phyloP scores from a whole-genome alignment of 2,113 vertebrate genomes.

The Takifugu flavidus region DNA sequence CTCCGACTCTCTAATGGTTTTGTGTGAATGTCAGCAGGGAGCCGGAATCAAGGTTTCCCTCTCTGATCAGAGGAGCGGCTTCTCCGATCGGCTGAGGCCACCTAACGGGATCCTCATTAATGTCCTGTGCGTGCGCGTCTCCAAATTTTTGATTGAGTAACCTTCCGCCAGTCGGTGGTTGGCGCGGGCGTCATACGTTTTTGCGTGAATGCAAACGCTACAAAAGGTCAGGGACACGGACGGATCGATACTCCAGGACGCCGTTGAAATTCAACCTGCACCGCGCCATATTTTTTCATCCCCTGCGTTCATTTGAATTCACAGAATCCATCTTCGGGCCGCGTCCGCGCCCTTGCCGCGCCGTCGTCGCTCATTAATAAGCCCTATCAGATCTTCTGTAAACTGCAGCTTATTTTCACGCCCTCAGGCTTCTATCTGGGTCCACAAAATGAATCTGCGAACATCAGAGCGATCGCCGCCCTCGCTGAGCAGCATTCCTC shows the following conservation, averaged over 20 bases:
- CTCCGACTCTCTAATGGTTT: slow-evolving; percentile 40
- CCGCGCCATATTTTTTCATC: neutral
- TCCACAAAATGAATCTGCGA: slow-evolving; percentile 64
- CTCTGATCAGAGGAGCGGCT: slow-evolving; percentile 17
- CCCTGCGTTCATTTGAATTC: slow-evolving; percentile 3
- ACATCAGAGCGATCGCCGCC: slow-evolving; percentile 66
- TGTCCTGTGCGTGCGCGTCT: neutral
- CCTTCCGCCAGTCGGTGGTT: slow-evolving; percentile 5
- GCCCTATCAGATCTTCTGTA: slow-evolving; percentile 31
- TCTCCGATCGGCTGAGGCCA: slow-evolving; percentile 22
- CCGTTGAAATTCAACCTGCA: slow-evolving; percentile 10
- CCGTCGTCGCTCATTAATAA: slow-evolving; percentile 33
- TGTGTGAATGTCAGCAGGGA: slow-evolving; percentile 62
- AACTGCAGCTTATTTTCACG: slow-evolving; percentile 24
- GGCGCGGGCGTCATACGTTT: neutral
- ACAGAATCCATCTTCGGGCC: neutral
- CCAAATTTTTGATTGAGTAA: neutral
- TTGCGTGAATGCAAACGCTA: slow-evolving; percentile 8
- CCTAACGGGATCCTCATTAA: neutral
- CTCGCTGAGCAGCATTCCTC: slow-evolving; percentile 51
- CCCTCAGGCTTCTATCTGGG: slow-evolving; percentile 40
- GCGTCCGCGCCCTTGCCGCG: slow-evolving; percentile 12
- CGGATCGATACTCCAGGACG: slow-evolving; percentile 10
- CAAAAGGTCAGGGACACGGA: neutral
- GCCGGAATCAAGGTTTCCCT: slow-evolving; percentile 48